Percentiles rank a stretch among this genome's conserved stretches.
phyloP scores from a whole-genome alignment of 2,113 vertebrate species.

The Pelvicachromis taeniatus region DNA sequence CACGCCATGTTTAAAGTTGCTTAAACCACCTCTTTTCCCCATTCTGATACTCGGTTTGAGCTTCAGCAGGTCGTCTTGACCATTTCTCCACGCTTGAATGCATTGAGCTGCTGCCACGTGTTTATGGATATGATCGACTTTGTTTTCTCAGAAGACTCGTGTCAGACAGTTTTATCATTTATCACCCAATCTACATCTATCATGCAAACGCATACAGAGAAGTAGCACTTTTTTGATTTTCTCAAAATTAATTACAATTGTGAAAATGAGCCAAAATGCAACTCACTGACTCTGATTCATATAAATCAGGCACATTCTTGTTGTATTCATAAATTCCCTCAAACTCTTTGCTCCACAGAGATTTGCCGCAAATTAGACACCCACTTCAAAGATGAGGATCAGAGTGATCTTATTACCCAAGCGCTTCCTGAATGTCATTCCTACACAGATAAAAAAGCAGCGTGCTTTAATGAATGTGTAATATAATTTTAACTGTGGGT shows the following conservation, averaged over 20 bases:
- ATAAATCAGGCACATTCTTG: background rate
- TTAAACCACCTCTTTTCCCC: background rate
- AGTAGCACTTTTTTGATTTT: background rate
- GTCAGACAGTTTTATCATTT: background rate
- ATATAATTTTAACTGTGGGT: constrained; percentile 62
- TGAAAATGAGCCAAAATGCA: background rate
- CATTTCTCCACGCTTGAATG: background rate
- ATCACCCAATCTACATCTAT: background rate
- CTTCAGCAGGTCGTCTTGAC: background rate
- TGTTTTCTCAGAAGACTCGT: background rate
- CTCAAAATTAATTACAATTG: background rate
- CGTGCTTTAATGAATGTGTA: constrained; percentile 54
- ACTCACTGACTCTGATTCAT: background rate
- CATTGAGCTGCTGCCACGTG: background rate
- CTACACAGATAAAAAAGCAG: constrained; percentile 38
- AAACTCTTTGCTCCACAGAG: background rate
- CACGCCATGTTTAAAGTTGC: background rate
- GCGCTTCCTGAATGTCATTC: constrained; percentile 44
- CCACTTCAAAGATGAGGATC: constrained; percentile 31
- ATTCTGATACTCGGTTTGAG: background rate
- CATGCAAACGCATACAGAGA: background rate
- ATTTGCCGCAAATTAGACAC: background rate
- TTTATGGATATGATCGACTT: background rate
- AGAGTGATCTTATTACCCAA: constrained; percentile 60
- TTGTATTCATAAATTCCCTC: background rate